phyloP scores from a whole-genome alignment of 2,113 vertebrate genomes.

The Chaetodon auriga region DNA sequence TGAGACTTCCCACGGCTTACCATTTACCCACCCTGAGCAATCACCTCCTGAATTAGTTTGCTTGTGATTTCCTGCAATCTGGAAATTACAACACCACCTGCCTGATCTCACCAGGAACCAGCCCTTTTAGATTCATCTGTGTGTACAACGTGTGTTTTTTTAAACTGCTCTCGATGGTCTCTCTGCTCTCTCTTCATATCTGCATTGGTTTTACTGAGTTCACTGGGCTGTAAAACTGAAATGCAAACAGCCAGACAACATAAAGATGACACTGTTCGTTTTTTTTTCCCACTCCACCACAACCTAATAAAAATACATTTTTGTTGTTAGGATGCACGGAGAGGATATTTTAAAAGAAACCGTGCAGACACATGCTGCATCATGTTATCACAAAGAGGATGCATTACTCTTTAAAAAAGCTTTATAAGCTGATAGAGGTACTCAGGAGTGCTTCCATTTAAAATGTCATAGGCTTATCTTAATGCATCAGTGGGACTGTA shows the following conservation, averaged over 20 bases:
- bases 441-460: slow-evolving; percentile 11
- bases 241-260: slow-evolving; percentile 39
- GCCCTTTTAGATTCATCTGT: slow-evolving; percentile 23
- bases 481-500: slow-evolving; percentile 30
- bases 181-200: slow-evolving; percentile 16
- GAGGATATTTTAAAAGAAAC: slow-evolving; percentile 13
- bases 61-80: slow-evolving; percentile 39
- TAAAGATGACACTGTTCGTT: slow-evolving; percentile 14
- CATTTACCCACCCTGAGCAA: slow-evolving; percentile 35
- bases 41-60: slow-evolving; percentile 40
- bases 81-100: slow-evolving; percentile 35
- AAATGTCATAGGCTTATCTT: slow-evolving; percentile 41
- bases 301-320: not conserved
- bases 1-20: slow-evolving; percentile 26
- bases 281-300: not conserved
- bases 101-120: slow-evolving; percentile 34
- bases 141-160: not conserved
- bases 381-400: slow-evolving; percentile 16
- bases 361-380: not conserved
- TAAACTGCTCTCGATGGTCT: slow-evolving; percentile 15
- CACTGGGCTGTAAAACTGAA: slow-evolving; percentile 59
- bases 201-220: slow-evolving; percentile 5
- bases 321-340: not conserved
- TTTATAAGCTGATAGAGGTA: not conserved
- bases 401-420: slow-evolving; percentile 16